These are phyloP conservation scores for Magallana nippona DNA, from an alignment of 2,888 invertebrate genomes.

Conservation along the genomic window DNA sequence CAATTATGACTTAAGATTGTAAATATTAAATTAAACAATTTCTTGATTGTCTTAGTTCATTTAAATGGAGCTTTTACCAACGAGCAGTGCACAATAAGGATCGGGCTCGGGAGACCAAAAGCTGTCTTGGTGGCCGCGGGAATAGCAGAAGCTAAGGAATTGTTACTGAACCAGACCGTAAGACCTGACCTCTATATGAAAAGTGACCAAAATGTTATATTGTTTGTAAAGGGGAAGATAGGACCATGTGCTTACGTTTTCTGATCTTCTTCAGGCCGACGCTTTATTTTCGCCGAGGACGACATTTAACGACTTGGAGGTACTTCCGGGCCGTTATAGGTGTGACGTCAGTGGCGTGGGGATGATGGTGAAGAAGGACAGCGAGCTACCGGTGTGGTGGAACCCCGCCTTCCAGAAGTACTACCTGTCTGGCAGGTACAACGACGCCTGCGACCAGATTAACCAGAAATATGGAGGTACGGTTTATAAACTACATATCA, in stretches of 20 bases:
- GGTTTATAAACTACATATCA: too few species aligned
- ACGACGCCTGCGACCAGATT: constrained; percentile 7
- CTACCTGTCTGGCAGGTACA: constrained; percentile 53
- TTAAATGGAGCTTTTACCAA: constrained; percentile 57
- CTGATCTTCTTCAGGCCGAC: constrained; percentile 50
- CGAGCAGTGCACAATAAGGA: constrained; percentile 52
- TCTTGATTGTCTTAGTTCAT: constrained; percentile 46
- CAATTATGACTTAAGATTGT: too few species aligned
- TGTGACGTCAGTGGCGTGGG: constrained; percentile 56
- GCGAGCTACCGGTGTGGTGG: constrained; percentile 57
- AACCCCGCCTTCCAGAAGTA: constrained; percentile 55
- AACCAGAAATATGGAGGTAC: constrained; percentile 42
- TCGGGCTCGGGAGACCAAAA: constrained; percentile 47
- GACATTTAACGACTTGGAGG: constrained; percentile 52
- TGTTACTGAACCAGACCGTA: constrained; percentile 53
- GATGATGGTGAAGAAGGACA: constrained; percentile 59
- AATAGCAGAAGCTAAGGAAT: constrained; percentile 49
- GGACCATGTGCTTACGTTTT: too few species aligned
- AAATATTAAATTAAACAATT: background rate
- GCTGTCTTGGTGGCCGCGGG: constrained; percentile 52
- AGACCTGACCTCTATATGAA: background rate
- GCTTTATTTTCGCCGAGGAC: constrained; percentile 58
- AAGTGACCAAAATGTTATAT: too few species aligned
- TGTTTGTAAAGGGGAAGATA: too few species aligned
- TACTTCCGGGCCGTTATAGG: constrained; percentile 45